Evolutionary conservation across 2,113 vertebrate species (phyloP), one percentile per base, ranked within the genome.

Genomic region (Morone saxatilis): DNA sequence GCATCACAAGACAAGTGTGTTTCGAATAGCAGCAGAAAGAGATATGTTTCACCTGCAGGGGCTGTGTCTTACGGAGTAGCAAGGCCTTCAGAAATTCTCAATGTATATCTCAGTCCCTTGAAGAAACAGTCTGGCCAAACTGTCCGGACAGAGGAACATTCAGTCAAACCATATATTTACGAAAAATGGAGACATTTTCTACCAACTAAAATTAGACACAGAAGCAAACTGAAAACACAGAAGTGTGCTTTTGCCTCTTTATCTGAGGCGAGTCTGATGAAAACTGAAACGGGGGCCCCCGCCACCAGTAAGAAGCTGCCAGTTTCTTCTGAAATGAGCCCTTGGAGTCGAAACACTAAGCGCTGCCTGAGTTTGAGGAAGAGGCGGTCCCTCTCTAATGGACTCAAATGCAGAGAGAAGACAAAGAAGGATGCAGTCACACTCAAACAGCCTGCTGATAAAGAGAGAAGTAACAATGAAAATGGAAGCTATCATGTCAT

Each of bases 1-100:
- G 4, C 47, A 6, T 8, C 9, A 25, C 17, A 50, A 40, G 25
- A 25, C 31, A 67, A n/a, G 6, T 2, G 20, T 6, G 8, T 2
- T 67, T 63, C 4, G 53, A 4, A 0, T 7, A n/a, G 12, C 1
- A 0, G 9, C 13, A 43, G 9, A 57, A 81, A 43, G 43, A 22
- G 12, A 16, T 11, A 31, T 11, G 0, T 1, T 19, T 43, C 20
- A 10, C 61, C 47, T 67, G 1, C 12, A 36, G 12, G 16, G 0
- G 45, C 4, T 36, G 8, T 0, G 3, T 65, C 22, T 48, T 6
- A 45, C 60, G 20, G 13, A 16, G 3, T 3, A 20, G 1, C 17
- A 10, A 25, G 1, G 12, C 91, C 93, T 22, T 94, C 94, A 22
- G 12, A 76, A 47, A 59, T 84, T 50, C 5, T 95, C 17, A 85